These are phyloP conservation scores for Nephrotoma guestfalica DNA, from an alignment of 2,888 invertebrate species.

Conservation along the genomic window DNA sequence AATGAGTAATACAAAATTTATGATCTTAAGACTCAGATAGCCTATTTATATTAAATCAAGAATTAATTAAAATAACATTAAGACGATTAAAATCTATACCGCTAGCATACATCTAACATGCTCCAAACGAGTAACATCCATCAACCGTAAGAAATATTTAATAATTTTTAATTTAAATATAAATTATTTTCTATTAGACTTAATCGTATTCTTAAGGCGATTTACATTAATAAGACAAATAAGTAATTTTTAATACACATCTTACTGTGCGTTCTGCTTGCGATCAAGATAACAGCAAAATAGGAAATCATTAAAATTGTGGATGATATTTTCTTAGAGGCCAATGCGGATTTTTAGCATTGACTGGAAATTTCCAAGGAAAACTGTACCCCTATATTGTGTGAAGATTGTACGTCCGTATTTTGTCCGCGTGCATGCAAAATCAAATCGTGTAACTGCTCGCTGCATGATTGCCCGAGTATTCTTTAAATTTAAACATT, in stretches of 20 bases:
- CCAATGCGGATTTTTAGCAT: background rate
- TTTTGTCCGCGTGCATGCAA: background rate
- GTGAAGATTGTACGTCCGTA: background rate
- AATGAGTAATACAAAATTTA: background rate
- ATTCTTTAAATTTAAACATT: background rate
- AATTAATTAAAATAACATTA: background rate
- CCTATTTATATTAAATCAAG: background rate
- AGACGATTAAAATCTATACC: background rate
- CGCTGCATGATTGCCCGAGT: background rate
- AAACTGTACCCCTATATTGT: background rate
- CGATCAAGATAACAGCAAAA: background rate
- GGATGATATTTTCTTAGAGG: background rate
- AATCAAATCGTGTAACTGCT: background rate
- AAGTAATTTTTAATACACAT: background rate
- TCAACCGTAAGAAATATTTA: background rate
- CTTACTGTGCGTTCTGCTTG: background rate
- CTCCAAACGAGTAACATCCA: background rate
- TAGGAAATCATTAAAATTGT: background rate
- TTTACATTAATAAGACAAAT: background rate
- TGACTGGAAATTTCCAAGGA: background rate
- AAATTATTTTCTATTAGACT: background rate
- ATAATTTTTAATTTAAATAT: background rate
- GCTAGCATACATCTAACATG: background rate
- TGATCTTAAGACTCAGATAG: background rate
- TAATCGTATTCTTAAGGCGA: background rate